Conservation (phyloP, 2,888 invertebrate genomes). For the Drosophila buzzatii region DNA sequence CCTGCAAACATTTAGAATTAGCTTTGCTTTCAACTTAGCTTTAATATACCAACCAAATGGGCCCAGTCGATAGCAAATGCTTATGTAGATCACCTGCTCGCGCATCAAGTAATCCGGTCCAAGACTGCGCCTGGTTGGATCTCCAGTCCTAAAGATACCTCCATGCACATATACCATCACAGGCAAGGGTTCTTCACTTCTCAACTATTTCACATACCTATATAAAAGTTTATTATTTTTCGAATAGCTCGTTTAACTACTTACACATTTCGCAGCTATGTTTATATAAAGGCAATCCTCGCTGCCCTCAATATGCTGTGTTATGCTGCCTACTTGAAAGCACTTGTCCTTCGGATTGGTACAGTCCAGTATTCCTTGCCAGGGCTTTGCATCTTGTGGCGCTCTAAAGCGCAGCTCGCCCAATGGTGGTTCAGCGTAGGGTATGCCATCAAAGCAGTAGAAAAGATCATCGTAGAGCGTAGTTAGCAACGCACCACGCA, state of each 20-base stretch:
- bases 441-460: slow-evolving; percentile 79
- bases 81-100: slow-evolving; percentile 83
- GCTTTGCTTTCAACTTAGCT: background rate
- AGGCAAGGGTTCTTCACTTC: slow-evolving; percentile 49
- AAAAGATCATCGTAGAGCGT: slow-evolving; percentile 74
- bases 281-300: slow-evolving; percentile 81
- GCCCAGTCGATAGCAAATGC: slow-evolving; percentile 85
- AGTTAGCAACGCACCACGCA: slow-evolving; percentile 66
- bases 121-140: slow-evolving; percentile 68
- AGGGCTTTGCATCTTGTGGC: slow-evolving; percentile 82
- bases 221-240: background rate
- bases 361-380: slow-evolving; percentile 81
- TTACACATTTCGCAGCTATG: slow-evolving; percentile 65
- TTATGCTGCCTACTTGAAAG: slow-evolving; percentile 59
- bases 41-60: slow-evolving; percentile 73
- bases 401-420: slow-evolving; percentile 70
- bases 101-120: slow-evolving; percentile 85
- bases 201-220: slow-evolving; percentile 36
- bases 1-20: slow-evolving; percentile 70
- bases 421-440: slow-evolving; percentile 74
- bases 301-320: slow-evolving; percentile 65
- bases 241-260: background rate
- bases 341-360: slow-evolving; percentile 58
- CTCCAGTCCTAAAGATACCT: slow-evolving; percentile 58
- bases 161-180: slow-evolving; percentile 75